Percentiles rank a stretch among this genome's conserved stretches.
These are phyloP conservation scores for Agrotis puta DNA, from an alignment of 2,888 invertebrate species.

Conservation along the genomic window DNA sequence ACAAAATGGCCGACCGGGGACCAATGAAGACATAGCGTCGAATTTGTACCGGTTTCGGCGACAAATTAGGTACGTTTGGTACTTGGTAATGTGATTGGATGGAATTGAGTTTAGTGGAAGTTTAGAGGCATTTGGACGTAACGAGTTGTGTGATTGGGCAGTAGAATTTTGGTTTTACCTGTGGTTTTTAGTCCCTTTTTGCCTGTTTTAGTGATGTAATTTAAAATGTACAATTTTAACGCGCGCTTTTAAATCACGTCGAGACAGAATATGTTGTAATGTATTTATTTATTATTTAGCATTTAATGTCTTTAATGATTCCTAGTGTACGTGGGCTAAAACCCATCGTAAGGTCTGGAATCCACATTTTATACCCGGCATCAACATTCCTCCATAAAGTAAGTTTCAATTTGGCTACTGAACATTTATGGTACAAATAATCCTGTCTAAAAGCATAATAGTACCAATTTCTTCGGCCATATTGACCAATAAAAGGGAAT, in stretches of 20 bases:
- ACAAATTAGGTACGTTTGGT: constrained; percentile 63
- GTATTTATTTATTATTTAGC: no score
- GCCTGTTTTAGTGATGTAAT: neutral
- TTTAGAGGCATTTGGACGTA: constrained; percentile 24
- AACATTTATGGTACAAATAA: constrained; percentile 43
- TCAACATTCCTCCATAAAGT: constrained; percentile 19
- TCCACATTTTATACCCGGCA: constrained; percentile 21
- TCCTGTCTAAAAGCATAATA: constrained; percentile 45
- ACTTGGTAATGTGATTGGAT: constrained; percentile 48
- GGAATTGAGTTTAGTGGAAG: constrained; percentile 20
- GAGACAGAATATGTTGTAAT: neutral
- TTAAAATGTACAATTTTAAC: no score
- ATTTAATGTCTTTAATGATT: neutral
- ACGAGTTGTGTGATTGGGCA: constrained; percentile 25
- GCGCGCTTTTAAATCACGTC: neutral
- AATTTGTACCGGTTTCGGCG: constrained; percentile 63
- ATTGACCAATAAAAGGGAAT: constrained; percentile 56
- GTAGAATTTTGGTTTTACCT: neutral
- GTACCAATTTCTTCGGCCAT: constrained; percentile 41
- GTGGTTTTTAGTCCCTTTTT: neutral
- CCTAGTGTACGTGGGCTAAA: no score
- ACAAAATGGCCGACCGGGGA: constrained; percentile 76
- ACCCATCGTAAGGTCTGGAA: neutral
- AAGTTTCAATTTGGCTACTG: constrained; percentile 34
- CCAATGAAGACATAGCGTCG: constrained; percentile 70